phyloP scores from a whole-genome alignment of 1,140 invertebrate species.

The Diorhabda carinulata region DNA sequence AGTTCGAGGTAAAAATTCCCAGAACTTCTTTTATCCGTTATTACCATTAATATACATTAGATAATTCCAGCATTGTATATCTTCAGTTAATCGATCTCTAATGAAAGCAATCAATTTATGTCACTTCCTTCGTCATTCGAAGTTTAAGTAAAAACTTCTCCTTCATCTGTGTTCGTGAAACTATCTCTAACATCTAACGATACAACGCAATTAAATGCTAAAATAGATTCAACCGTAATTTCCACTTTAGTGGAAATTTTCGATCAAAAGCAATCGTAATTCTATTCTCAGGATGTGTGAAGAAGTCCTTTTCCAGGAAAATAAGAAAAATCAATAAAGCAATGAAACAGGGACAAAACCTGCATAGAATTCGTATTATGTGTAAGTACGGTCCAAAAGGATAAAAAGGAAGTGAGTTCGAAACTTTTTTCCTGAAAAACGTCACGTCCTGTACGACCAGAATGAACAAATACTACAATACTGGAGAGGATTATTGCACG shows the following conservation, averaged over 20 bases:
- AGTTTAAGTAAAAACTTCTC: neutral
- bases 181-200: neutral
- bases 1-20: no score
- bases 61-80: no score
- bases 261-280: neutral
- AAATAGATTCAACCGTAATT: neutral
- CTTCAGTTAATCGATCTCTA: no score
- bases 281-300: neutral
- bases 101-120: no score
- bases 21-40: no score
- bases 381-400: neutral
- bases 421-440: conserved; percentile 2
- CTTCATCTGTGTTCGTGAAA: neutral
- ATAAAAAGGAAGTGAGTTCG: neutral
- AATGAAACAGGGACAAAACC: conserved; percentile 2
- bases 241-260: neutral
- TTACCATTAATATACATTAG: no score
- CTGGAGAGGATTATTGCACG: neutral
- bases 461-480: conserved; percentile 3
- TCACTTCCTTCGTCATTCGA: no score
- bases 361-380: conserved; percentile 2
- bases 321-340: conserved; percentile 3
- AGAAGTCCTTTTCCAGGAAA: neutral
- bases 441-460: conserved; percentile 1
- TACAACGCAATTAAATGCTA: neutral